phyloP scores from a whole-genome alignment of 2,888 invertebrate species.

The Tenodera sinensis region DNA sequence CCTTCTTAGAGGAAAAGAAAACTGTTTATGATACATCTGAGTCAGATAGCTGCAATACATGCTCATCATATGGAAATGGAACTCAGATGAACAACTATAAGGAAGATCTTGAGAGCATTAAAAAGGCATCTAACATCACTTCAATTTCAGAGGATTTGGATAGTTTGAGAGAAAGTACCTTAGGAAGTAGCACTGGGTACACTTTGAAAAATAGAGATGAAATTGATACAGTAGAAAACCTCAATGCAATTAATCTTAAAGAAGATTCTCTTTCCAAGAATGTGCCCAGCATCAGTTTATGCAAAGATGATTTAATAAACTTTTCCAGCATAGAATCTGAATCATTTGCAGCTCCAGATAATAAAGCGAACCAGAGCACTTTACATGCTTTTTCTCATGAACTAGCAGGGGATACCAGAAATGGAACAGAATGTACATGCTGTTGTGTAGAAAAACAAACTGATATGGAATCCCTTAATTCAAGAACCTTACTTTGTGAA shows the following conservation, averaged over 20 bases:
- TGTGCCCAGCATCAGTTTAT: background rate
- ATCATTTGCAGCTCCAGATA: background rate
- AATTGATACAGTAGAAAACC: background rate
- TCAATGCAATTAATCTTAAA: background rate
- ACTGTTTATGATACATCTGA: background rate
- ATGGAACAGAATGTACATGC: background rate
- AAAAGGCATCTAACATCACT: background rate
- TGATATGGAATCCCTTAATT: background rate
- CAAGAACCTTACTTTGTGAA: too few relatives aligned
- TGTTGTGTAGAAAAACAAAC: background rate
- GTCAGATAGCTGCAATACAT: background rate
- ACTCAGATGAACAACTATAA: background rate
- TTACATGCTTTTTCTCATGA: background rate
- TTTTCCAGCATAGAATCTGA: background rate
- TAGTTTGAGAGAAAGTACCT: background rate
- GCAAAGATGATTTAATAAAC: background rate
- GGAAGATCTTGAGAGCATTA: background rate
- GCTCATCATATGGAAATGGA: background rate
- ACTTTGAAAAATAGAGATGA: background rate
- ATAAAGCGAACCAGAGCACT: too few relatives aligned
- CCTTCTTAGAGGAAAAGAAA: background rate
- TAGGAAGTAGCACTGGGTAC: too few relatives aligned
- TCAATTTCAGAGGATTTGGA: background rate
- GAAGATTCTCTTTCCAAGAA: background rate
- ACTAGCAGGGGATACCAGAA: background rate